Evolutionary conservation across 92 coral and sea anemone species (phyloP), one percentile per base, ranked within the genome.

Genomic region (Epizoanthus scotinus): DNA sequence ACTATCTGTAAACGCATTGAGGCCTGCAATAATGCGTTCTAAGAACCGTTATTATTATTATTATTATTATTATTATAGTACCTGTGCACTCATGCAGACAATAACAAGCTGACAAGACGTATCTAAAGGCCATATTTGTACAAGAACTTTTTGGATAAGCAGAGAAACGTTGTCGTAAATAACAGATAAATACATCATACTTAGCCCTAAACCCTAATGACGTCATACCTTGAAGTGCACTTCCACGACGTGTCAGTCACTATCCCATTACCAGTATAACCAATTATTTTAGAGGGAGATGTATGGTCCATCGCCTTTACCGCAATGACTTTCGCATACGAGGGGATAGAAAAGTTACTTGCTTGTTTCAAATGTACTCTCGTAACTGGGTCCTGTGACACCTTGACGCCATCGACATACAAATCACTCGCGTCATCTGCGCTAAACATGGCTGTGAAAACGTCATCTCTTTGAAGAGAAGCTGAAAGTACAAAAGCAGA

Each of bases 191-290:
- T n/a, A n/a, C n/a, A n/a, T n/a, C n/a, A n/a, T n/a, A n/a, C n/a
- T n/a, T n/a, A n/a, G n/a, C n/a, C n/a, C n/a, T n/a, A n/a, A n/a
- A n/a, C n/a, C n/a, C n/a, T n/a, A 21, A 20, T 21, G 53, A 8
- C 14, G 14, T 2, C 57, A 7, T 22, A 70, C 75, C 58, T 42
- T 13, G 75, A 47, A 3, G 75, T 42, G 12, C 75, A 70, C 47
- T 70, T 70, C 75, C 75, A 70, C 29, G 57, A 40, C 8, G 15
- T 70, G 75, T 47, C 75, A 8, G 75, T 70, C 15, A 70, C 75
- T 28, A 47, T 44, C 15, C 75, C 75, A 20, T 22, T 70, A 10
- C 29, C 58, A 2, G 44, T 57, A 20, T 70, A 70, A 21, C 75
- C 75, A 47, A 70, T 15, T 9, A 70, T 42, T 70, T 38, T 59